Conservation (phyloP, 2,113 vertebrate species). For the Morone saxatilis region DNA sequence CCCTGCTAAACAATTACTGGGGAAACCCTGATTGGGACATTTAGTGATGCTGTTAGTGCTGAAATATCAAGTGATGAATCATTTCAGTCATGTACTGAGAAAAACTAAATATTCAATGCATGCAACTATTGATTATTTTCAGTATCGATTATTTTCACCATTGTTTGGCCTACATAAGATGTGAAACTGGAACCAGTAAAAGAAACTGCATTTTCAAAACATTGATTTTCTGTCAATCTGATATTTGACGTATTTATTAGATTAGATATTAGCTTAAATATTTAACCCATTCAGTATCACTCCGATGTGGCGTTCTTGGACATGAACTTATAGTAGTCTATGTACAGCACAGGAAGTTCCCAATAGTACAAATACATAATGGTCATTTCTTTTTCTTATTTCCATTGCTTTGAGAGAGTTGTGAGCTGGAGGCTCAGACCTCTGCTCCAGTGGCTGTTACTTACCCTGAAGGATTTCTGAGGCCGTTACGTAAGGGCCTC, state of each 20-base stretch:
- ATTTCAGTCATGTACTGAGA: neutral
- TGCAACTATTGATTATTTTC: neutral
- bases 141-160: neutral
- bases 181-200: neutral
- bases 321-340: neutral
- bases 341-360: neutral
- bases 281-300: neutral
- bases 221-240: neutral
- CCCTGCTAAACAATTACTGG: neutral
- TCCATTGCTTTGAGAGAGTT: slow-evolving; percentile 48
- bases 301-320: neutral
- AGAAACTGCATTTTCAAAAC: too few species aligned
- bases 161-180: too few species aligned
- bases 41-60: neutral
- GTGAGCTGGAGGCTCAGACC: slow-evolving; percentile 48
- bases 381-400: slow-evolving; percentile 40
- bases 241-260: neutral
- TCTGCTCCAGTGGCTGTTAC: slow-evolving; percentile 51
- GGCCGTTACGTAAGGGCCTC: slow-evolving; percentile 78
- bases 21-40: neutral
- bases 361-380: slow-evolving; percentile 4
- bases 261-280: neutral
- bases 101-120: neutral
- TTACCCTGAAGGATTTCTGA: slow-evolving; percentile 64
- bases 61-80: neutral